Conservation (phyloP, 2,113 vertebrate genomes). For the Oxygymnocypris stewartii region DNA sequence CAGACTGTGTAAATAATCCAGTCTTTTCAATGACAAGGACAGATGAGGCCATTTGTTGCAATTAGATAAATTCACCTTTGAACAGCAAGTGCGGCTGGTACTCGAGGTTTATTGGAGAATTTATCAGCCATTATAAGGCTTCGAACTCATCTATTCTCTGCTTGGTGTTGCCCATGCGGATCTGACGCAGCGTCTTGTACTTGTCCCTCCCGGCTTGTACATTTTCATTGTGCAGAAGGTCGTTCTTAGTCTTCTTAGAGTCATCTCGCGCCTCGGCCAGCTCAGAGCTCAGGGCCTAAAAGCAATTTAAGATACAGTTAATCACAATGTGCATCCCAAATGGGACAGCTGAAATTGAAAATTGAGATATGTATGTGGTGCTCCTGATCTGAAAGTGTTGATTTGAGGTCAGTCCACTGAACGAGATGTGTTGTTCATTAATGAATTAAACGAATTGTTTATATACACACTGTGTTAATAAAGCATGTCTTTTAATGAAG, state of each 20-base stretch:
- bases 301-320: slow-evolving; percentile 20
- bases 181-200: slow-evolving; percentile 97
- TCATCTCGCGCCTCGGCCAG: slow-evolving; percentile 83
- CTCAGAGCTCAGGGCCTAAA: slow-evolving; percentile 87
- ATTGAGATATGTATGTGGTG: background rate
- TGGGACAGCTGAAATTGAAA: background rate
- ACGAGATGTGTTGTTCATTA: background rate
- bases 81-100: slow-evolving; percentile 48
- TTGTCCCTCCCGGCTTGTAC: slow-evolving; percentile 91
- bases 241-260: slow-evolving; percentile 85
- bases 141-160: slow-evolving; percentile 98
- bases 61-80: slow-evolving; percentile 18
- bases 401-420: background rate
- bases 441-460: background rate
- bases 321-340: background rate
- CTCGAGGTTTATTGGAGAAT: slow-evolving; percentile 29
- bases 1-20: slow-evolving; percentile 7
- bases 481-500: background rate
- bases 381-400: background rate
- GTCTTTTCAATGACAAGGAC: slow-evolving; percentile 38
- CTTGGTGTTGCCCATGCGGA: slow-evolving; percentile 97
- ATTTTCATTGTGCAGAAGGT: slow-evolving; percentile 89
- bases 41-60: slow-evolving; percentile 33
- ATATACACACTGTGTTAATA: background rate
- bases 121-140: slow-evolving; percentile 80